Evolutionary conservation across 2,113 vertebrate genomes (phyloP).

Genomic region (Myrmecobius fasciatus): DNA sequence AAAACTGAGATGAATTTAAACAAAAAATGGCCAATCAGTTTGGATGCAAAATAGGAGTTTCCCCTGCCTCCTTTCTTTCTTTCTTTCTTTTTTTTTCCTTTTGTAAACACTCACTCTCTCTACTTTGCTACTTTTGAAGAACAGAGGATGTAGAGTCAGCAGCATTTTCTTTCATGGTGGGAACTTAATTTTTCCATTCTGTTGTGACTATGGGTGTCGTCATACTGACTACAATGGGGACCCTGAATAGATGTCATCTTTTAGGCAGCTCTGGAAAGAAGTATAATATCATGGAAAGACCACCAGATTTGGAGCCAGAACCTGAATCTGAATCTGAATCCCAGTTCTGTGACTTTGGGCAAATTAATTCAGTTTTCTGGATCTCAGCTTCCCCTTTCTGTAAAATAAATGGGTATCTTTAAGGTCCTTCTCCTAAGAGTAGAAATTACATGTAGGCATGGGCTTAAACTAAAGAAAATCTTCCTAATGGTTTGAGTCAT

Average conservation of each 20-base stretch:
- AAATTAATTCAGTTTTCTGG: background rate
- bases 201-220: background rate
- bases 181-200: background rate
- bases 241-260: background rate
- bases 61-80: conserved; percentile 14
- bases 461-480: background rate
- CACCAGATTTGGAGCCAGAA: background rate
- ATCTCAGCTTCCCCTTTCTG: background rate
- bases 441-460: background rate
- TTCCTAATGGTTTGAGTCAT: background rate
- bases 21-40: conserved; percentile 53
- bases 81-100: conserved; percentile 34
- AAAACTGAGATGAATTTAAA: conserved; percentile 41
- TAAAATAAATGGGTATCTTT: background rate
- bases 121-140: background rate
- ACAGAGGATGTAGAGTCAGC: background rate
- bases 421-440: background rate
- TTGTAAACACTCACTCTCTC: conserved; percentile 25
- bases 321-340: background rate
- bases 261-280: background rate
- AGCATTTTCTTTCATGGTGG: conserved; percentile 22
- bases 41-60: conserved; percentile 23
- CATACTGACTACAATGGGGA: background rate
- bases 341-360: background rate
- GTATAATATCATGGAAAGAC: background rate